Conservation (phyloP, 2,888 invertebrate species). For the Volucella inanis region DNA sequence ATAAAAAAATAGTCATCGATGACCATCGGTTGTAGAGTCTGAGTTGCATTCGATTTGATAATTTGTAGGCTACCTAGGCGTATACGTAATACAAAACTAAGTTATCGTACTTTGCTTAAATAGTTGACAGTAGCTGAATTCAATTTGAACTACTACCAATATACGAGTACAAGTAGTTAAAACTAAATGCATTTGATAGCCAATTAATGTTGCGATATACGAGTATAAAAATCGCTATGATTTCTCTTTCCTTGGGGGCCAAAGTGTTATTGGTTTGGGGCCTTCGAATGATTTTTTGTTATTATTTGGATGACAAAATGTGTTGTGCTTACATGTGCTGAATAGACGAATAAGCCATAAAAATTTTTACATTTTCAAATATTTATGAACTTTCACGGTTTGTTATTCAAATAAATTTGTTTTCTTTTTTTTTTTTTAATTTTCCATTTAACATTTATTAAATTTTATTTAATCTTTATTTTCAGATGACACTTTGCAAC, state of each 20-base stretch:
- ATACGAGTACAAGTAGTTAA: not conserved
- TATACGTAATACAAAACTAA: conserved; percentile 45
- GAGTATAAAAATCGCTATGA: conserved; percentile 21
- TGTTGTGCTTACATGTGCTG: not conserved
- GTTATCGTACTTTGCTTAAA: not conserved
- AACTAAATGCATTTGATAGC: conserved; percentile 1
- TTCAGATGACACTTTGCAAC: conserved; percentile 73
- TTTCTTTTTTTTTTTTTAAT: not conserved
- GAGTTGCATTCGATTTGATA: conserved; percentile 7
- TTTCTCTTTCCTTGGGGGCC: conserved; percentile 28
- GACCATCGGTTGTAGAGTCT: conserved; percentile 22
- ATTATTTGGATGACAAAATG: not conserved
- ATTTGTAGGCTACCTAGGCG: conserved; percentile 42
- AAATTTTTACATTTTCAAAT: conserved; percentile 28
- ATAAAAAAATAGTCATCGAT: conserved; percentile 13
- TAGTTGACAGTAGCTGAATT: not conserved
- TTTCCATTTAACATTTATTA: conserved; percentile 5
- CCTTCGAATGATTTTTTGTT: not conserved
- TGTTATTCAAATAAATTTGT: not conserved
- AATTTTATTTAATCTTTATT: conserved; percentile 9
- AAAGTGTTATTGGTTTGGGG: conserved; percentile 9
- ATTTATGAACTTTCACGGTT: conserved; percentile 28
- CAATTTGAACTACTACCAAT: not conserved
- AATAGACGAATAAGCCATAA: not conserved
- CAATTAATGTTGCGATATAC: conserved; percentile 3